Conservation (phyloP, 2,113 vertebrate species). For the Diadophis punctatus region DNA sequence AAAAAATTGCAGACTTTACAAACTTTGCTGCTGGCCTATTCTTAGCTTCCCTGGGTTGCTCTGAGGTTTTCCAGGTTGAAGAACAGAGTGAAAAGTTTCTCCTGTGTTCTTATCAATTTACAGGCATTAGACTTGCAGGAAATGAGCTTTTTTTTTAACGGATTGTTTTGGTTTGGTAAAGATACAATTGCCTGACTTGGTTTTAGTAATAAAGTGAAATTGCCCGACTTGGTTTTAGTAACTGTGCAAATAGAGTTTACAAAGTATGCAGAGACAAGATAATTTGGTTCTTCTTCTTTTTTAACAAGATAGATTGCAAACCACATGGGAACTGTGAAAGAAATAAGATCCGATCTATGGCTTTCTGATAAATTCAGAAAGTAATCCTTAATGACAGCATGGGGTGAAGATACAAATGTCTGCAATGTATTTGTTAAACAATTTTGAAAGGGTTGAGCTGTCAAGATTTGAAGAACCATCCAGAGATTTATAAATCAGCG, state of each 20-base stretch:
- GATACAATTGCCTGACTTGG: constrained; percentile 20
- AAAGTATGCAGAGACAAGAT: not conserved
- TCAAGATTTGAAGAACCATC: not conserved
- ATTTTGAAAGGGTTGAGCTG: not conserved
- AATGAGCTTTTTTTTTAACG: constrained; percentile 42
- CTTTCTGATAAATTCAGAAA: not conserved
- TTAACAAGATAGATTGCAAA: not conserved
- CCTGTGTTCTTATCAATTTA: constrained; percentile 44
- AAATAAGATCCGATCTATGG: not conserved
- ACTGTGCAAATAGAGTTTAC: not conserved
- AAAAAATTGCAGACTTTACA: not conserved
- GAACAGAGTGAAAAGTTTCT: not conserved
- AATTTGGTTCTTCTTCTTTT: not conserved
- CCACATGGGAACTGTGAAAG: not conserved
- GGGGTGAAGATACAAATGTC: not conserved
- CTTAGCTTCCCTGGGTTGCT: not conserved
- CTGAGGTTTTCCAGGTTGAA: not conserved
- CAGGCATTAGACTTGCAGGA: constrained; percentile 61
- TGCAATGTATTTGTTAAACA: not conserved
- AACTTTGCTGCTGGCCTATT: not conserved
- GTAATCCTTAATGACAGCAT: not conserved
- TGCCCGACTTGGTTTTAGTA: constrained; percentile 21
- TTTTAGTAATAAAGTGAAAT: constrained; percentile 28
- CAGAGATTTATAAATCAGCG: not conserved
- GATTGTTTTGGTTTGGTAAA: not conserved